Conservation (phyloP, 1,140 invertebrate species). For the Aphis gossypii region DNA sequence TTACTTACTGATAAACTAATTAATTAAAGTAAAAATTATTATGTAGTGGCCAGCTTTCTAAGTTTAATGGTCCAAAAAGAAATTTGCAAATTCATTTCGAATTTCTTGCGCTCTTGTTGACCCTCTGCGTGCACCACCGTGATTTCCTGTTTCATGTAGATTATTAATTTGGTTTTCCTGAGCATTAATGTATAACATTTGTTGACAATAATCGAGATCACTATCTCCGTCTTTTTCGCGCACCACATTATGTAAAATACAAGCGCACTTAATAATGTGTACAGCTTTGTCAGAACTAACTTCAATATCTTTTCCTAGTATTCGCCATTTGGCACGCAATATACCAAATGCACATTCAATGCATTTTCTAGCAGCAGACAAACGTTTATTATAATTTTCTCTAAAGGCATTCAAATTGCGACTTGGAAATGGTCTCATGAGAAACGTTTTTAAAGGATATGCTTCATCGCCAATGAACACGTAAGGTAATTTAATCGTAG, state of each 20-base stretch:
- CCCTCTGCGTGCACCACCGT: neutral
- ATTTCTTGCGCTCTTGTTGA: neutral
- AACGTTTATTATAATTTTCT: constrained; percentile 8
- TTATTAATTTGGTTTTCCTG: neutral
- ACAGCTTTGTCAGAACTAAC: neutral
- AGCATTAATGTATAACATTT: neutral
- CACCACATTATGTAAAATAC: neutral
- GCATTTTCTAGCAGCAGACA: neutral
- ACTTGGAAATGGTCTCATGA: neutral
- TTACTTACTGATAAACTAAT: neutral
- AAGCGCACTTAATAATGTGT: neutral
- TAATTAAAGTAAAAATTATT: neutral
- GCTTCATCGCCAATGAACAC: constrained; percentile 47
- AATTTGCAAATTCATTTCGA: neutral
- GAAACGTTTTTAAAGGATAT: constrained; percentile 21
- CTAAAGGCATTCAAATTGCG: neutral
- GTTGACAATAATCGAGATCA: neutral
- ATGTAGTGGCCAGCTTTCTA: neutral
- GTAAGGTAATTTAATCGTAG: constrained; percentile 1
- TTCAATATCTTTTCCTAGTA: neutral
- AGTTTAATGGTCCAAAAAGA: neutral
- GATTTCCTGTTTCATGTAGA: neutral
- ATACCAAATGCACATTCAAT: constrained; percentile 13
- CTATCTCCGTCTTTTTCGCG: neutral
- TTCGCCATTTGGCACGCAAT: neutral